Evolutionary conservation across 2,797 vertebrate genomes (phyloP).

Genomic region (Xiphorhynchus erythropygius): DNA sequence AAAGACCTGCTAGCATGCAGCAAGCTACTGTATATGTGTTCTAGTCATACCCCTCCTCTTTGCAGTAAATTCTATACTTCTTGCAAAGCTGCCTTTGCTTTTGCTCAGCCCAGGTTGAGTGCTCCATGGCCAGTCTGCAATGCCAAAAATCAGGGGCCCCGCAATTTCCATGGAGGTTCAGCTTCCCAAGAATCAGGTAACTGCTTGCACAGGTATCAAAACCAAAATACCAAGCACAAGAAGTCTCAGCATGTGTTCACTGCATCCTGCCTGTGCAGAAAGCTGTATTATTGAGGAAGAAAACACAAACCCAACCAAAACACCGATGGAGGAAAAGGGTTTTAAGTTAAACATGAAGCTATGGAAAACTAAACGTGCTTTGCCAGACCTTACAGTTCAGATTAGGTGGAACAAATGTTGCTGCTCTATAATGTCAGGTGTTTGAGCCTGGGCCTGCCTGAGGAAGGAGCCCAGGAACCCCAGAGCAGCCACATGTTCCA

Average conservation of each 20-base stretch:
- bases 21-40: conserved; percentile 71
- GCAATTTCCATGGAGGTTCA: neutral
- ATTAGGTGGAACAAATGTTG: neutral
- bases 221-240: neutral
- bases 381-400: neutral
- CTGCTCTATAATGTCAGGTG: neutral
- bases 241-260: neutral
- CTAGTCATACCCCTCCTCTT: conserved; percentile 69
- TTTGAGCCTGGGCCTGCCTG: neutral
- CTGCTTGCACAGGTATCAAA: neutral
- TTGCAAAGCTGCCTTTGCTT: conserved; percentile 18
- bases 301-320: neutral
- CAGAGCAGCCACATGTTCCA: neutral
- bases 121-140: neutral
- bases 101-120: neutral
- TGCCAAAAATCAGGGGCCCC: neutral
- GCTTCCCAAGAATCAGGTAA: neutral
- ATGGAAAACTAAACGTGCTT: neutral
- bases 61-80: conserved; percentile 69
- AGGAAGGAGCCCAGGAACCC: fast-evolving
- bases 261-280: neutral
- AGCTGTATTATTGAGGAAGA: neutral
- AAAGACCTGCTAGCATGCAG: conserved; percentile 76
- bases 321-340: neutral
- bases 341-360: neutral